Conservation (phyloP, 1,140 invertebrate genomes). For the Macrostomum lignano region DNA sequence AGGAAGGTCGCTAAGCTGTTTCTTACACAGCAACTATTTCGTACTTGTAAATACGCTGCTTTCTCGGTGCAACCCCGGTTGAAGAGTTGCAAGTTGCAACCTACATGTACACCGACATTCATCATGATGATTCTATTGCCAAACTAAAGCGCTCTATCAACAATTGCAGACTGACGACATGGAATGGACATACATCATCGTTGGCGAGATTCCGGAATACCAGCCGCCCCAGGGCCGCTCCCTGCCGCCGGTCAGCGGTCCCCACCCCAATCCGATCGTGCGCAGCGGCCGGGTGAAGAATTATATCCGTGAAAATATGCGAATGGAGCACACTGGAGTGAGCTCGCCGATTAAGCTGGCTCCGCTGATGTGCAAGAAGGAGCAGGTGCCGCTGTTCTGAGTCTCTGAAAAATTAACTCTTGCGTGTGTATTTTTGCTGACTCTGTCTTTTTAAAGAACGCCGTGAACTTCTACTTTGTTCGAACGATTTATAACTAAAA, state of each 20-base stretch:
- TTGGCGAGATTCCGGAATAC: slow-evolving; percentile 19
- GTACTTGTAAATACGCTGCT: not conserved
- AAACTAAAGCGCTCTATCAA: not conserved
- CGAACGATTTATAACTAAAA: too few relatives aligned
- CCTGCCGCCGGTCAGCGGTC: slow-evolving; percentile 14
- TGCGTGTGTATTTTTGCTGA: too few relatives aligned
- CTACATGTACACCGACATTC: not conserved
- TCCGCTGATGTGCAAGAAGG: too few relatives aligned
- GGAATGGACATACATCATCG: slow-evolving; percentile 25
- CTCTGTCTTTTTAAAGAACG: too few relatives aligned
- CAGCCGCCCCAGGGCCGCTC: slow-evolving; percentile 18
- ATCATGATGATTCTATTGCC: not conserved
- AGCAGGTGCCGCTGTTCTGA: too few relatives aligned
- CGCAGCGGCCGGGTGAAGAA: slow-evolving; percentile 11
- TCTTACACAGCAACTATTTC: slow-evolving; percentile 3
- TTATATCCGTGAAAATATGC: slow-evolving; percentile 19
- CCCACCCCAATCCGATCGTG: slow-evolving; percentile 14
- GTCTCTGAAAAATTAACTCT: too few relatives aligned
- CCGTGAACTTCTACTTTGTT: too few relatives aligned
- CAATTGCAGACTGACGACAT: slow-evolving; percentile 17
- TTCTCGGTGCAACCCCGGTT: slow-evolving; percentile 1
- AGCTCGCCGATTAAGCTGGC: too few relatives aligned
- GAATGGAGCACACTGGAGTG: slow-evolving; percentile 19
- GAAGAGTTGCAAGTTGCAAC: not conserved
- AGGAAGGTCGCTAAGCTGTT: too few relatives aligned